Conservation (phyloP, 1,140 invertebrate species). For the Nixonia krombeini region DNA sequence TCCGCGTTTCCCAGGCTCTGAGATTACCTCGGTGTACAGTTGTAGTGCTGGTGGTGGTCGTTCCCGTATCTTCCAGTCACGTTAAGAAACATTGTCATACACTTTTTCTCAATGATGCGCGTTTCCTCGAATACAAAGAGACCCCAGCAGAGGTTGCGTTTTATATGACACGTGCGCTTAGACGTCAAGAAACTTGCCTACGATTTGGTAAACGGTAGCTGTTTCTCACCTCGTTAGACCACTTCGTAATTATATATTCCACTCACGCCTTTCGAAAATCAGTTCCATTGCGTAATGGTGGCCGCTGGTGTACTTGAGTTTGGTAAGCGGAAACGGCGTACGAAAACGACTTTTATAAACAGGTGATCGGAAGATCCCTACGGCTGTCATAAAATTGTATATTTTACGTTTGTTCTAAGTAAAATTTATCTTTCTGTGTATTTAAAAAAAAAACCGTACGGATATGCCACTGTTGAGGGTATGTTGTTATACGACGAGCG, state of each 20-base stretch:
- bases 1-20: background rate
- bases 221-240: conserved; percentile 47
- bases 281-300: conserved; percentile 45
- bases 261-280: conserved; percentile 40
- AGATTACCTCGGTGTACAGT: background rate
- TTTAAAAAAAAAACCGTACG: too few relatives aligned
- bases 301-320: conserved; percentile 21
- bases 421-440: too few relatives aligned
- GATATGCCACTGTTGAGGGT: too few relatives aligned
- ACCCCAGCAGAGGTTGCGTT: too few relatives aligned
- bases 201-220: conserved; percentile 47
- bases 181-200: too few relatives aligned
- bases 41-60: too few relatives aligned
- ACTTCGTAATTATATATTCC: conserved; percentile 41
- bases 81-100: conserved; percentile 15
- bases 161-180: too few relatives aligned
- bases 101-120: conserved; percentile 15
- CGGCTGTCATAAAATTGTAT: too few relatives aligned
- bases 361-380: background rate
- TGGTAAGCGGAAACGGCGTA: background rate
- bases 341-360: conserved; percentile 1
- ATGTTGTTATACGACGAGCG: too few relatives aligned
- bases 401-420: too few relatives aligned
- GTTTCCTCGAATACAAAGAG: conserved; percentile 42
- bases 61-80: conserved; percentile 4